These are phyloP conservation scores for Dolichallabes microphthalmus DNA, from an alignment of 2,113 vertebrate genomes.

Conservation along the genomic window DNA sequence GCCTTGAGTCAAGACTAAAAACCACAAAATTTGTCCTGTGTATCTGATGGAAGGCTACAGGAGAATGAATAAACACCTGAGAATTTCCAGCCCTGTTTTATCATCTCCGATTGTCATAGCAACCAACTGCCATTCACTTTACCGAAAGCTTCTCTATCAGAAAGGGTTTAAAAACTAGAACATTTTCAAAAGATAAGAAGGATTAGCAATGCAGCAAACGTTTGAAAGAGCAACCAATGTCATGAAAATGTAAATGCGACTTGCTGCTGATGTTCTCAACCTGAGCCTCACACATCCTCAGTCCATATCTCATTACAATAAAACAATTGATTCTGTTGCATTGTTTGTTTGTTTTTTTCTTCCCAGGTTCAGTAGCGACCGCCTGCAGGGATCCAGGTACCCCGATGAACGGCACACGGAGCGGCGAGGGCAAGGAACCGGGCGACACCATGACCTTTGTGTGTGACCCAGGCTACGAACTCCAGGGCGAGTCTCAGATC, in stretches of 20 bases:
- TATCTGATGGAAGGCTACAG: not conserved
- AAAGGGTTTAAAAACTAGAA: not conserved
- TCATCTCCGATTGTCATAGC: not conserved
- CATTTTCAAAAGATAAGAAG: not conserved
- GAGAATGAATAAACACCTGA: not conserved
- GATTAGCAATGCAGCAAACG: not conserved
- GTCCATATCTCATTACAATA: not conserved
- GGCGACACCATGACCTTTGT: slow-evolving; percentile 92
- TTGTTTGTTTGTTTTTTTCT: not conserved
- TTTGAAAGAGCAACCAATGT: not conserved
- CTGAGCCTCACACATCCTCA: no score
- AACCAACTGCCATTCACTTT: not conserved
- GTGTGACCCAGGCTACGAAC: slow-evolving; percentile 95
- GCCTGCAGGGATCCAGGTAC: slow-evolving; percentile 87
- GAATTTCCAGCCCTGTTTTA: not conserved
- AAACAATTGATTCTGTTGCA: not conserved
- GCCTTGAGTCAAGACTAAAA: not conserved
- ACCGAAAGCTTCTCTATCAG: not conserved
- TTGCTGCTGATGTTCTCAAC: not conserved
- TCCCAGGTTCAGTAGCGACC: slow-evolving; percentile 89
- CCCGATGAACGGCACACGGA: slow-evolving; percentile 97
- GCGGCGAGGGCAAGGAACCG: slow-evolving; percentile 93
- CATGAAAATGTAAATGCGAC: not conserved
- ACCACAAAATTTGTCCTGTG: not conserved
- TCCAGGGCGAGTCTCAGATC: slow-evolving; percentile 94